Percentiles rank a stretch among this genome's conserved stretches.
Evolutionary conservation across 2,113 vertebrate genomes (phyloP).

Genomic region (Tupaia tana): DNA sequence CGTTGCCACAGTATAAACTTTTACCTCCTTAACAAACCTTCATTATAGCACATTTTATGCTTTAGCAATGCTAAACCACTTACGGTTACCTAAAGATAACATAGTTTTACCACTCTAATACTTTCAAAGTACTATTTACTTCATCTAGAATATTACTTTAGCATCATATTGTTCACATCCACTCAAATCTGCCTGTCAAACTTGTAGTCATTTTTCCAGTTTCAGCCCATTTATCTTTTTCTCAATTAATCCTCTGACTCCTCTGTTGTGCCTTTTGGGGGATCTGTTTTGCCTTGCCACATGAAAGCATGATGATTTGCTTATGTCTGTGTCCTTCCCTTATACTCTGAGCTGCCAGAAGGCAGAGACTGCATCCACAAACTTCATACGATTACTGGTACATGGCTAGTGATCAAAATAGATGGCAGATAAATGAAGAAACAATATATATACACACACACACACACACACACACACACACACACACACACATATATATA

Average conservation of each 20-base stretch:
- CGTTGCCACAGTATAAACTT: neutral
- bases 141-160: neutral
- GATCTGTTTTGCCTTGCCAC: conserved; percentile 7
- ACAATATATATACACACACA: too few species aligned
- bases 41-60: neutral
- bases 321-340: neutral
- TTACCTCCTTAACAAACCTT: neutral
- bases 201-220: conserved; percentile 7
- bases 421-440: neutral
- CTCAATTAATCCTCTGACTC: neutral
- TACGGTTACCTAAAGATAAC: neutral
- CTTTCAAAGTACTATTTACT: conserved; percentile 12
- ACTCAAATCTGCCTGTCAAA: neutral
- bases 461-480: too few species aligned
- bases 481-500: neutral
- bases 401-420: neutral
- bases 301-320: neutral
- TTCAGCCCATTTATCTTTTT: neutral
- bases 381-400: neutral
- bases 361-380: neutral
- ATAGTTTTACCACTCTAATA: neutral
- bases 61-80: neutral
- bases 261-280: neutral
- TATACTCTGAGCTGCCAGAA: neutral
- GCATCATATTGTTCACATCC: neutral